Base-by-base conservation (phyloP, 2,888 invertebrate species). In the Rapana venosa region DNA sequence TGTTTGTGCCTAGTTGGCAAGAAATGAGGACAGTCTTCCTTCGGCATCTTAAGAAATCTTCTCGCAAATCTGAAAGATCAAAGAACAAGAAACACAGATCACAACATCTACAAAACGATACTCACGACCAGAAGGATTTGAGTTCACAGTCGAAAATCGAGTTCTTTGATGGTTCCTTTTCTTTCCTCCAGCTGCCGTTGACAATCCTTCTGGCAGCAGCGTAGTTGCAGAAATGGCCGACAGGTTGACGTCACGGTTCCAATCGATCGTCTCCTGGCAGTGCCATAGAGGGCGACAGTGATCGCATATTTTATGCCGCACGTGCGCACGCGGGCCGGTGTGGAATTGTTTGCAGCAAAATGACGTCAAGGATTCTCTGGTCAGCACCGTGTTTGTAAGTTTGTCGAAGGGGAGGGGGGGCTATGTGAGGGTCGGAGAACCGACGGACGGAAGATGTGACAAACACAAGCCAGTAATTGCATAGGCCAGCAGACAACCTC, bases 391-490 rank as follows among this genome's bases (percentile, higher is more conserved):
- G 81, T 81, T 0, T 81, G 35, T 81, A 13, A 11, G 17, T 81
- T 22, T 32, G 81, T 81, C 32, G 11, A 32, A 99, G 8, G 74
- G 8, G 47, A 8, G 47, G 47, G 47, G 47, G 47, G 47, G 47
- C 4, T 2, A 8, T 2, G 47, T 47, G 47, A 47, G 47, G n/a
- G n/a, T n/a, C 47, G 47, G 47, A 47, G 47, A 47, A 47, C 47
- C 4, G 47, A 5, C 47, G 47, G 47, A 5, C 47, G 47, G 47
- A 47, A 47, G 47, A 47, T 47, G 8, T 47, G 8, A 47, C 47
- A 47, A 47, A 47, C 47, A 47, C 47, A 5, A 8, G 47, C 47
- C 47, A 47, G 47, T 47, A 47, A 47, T 8, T 47, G 47, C 47
- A 47, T 47, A 47, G n/a, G n/a, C n/a, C n/a, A n/a, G n/a, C 47